Conservation (phyloP, 2,888 invertebrate species). For the Acanthosepion lycidas region DNA sequence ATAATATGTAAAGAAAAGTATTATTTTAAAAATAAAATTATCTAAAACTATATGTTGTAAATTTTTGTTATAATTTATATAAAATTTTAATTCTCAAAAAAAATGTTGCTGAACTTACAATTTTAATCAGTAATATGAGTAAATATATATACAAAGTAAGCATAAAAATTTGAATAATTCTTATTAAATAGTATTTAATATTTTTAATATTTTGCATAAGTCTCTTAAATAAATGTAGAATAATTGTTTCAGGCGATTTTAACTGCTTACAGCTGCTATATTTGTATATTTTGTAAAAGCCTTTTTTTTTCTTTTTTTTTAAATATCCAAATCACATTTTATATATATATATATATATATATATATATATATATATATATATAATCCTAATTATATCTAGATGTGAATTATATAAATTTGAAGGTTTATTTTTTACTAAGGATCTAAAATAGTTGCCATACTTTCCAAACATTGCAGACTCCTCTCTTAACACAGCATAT, state of each 20-base stretch:
- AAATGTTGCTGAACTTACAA: background rate
- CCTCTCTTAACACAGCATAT: background rate
- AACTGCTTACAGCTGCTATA: too few species aligned
- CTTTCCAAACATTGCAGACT: slow-evolving; percentile 20
- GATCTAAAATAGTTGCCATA: slow-evolving; percentile 7
- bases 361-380: background rate
- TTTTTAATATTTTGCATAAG: too few species aligned
- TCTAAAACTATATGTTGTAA: background rate
- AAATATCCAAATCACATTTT: background rate
- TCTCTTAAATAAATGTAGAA: too few species aligned
- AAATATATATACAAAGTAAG: background rate
- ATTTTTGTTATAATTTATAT: background rate
- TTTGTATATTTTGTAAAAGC: background rate
- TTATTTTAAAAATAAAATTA: background rate
- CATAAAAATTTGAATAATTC: too few species aligned
- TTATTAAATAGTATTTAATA: too few species aligned
- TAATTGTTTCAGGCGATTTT: too few species aligned
- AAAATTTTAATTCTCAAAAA: background rate
- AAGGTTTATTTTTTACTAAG: slow-evolving; percentile 4
- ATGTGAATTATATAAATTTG: background rate
- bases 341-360: background rate
- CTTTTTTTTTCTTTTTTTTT: background rate
- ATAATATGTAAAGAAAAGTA: background rate
- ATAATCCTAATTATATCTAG: background rate
- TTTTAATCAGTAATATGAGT: background rate